Percentiles rank a stretch among this genome's conserved stretches.
Conservation (phyloP, 2,797 vertebrate genomes). For the Microtus californicus region DNA sequence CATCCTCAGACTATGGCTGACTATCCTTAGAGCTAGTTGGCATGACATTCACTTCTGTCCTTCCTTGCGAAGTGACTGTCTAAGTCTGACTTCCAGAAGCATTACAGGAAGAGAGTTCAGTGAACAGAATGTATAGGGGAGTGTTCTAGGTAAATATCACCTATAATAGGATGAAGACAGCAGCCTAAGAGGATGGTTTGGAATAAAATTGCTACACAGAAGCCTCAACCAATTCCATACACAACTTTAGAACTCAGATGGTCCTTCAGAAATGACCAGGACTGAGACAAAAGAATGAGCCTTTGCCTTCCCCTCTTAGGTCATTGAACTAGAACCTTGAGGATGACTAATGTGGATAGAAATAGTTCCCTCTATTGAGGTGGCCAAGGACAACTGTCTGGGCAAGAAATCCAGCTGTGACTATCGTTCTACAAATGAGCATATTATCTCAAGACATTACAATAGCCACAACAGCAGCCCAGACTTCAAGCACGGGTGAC, state of each 20-base stretch:
- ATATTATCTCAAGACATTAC: neutral
- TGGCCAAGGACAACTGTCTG: neutral
- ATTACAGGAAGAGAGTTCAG: neutral
- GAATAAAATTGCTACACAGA: neutral
- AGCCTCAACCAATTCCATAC: neutral
- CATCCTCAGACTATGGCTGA: neutral
- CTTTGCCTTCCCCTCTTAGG: neutral
- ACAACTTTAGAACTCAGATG: neutral
- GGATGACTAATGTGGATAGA: neutral
- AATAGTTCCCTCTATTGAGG: neutral
- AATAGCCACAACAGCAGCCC: neutral
- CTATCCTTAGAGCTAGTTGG: neutral
- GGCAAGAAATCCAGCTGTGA: neutral
- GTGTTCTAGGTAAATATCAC: neutral
- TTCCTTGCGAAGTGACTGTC: neutral
- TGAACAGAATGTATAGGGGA: neutral
- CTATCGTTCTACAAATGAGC: neutral
- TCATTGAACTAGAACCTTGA: fast-evolving
- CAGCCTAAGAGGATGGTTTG: fast-evolving
- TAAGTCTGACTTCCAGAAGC: neutral
- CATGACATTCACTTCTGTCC: neutral
- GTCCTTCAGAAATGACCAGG: neutral
- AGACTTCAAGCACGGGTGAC: neutral
- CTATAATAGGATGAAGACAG: neutral
- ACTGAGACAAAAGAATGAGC: neutral